Evolutionary conservation across 2,888 invertebrate species (phyloP).

Genomic region (Dicyrtoma fusca): DNA sequence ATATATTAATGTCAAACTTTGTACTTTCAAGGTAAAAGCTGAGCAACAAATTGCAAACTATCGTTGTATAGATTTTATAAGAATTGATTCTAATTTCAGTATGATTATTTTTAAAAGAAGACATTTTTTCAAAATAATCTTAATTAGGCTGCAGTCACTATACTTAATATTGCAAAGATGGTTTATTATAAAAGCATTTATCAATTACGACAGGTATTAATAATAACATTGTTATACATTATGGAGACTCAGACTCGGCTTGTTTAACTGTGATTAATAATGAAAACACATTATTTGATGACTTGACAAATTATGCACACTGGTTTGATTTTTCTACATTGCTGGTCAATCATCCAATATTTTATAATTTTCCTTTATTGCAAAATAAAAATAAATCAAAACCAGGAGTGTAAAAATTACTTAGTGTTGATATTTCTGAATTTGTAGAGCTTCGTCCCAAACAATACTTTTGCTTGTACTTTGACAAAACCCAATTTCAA

Average conservation of each 20-base stretch:
- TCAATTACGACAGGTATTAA: background rate
- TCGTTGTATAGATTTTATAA: background rate
- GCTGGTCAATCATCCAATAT: background rate
- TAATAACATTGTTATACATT: too few species aligned
- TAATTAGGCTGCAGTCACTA: background rate
- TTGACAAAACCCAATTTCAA: too few species aligned
- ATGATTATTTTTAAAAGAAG: background rate
- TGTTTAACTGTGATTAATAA: background rate
- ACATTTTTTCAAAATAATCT: background rate
- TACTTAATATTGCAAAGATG: background rate
- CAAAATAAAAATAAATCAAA: background rate
- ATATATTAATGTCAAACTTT: background rate
- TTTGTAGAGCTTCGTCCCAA: background rate
- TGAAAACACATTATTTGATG: background rate
- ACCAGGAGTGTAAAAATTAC: background rate
- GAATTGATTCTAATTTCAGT: background rate
- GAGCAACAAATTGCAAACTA: background rate
- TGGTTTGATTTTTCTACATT: too few species aligned
- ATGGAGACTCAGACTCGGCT: background rate
- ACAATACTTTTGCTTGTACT: too few species aligned
- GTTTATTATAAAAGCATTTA: background rate
- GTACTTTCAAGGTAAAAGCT: background rate
- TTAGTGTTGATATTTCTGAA: background rate
- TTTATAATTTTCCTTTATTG: background rate
- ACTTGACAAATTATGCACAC: too few species aligned